Evolutionary conservation across 2,888 invertebrate species (phyloP).

Genomic region (Phania funesta): DNA sequence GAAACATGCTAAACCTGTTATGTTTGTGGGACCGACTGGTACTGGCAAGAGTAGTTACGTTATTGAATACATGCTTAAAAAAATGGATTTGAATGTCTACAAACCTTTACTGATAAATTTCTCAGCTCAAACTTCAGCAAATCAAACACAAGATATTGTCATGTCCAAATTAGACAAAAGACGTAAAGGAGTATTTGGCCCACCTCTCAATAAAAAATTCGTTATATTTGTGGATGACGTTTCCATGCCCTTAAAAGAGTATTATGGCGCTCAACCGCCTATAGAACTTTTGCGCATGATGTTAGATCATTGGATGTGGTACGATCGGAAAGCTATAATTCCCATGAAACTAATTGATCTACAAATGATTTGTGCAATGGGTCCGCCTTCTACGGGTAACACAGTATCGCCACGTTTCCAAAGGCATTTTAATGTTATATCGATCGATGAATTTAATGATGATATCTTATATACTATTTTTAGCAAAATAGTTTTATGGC

Average conservation of each 20-base stretch:
- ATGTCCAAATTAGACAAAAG: slow-evolving; percentile 96
- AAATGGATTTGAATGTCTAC: slow-evolving; percentile 88
- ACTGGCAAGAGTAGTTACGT: slow-evolving; percentile 97
- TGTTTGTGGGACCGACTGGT: slow-evolving; percentile 96
- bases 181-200: slow-evolving; percentile 95
- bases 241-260: slow-evolving; percentile 92
- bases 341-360: slow-evolving; percentile 92
- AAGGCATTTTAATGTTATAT: slow-evolving; percentile 91
- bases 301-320: slow-evolving; percentile 95
- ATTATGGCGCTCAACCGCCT: slow-evolving; percentile 96
- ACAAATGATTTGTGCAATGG: slow-evolving; percentile 93
- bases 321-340: slow-evolving; percentile 89
- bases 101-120: slow-evolving; percentile 94
- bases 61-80: slow-evolving; percentile 90
- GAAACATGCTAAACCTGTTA: slow-evolving; percentile 89
- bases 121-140: slow-evolving; percentile 95
- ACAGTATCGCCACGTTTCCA: slow-evolving; percentile 92
- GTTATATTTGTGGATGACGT: slow-evolving; percentile 97
- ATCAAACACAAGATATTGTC: slow-evolving; percentile 96
- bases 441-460: slow-evolving; percentile 94
- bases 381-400: slow-evolving; percentile 89
- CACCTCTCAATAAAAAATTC: slow-evolving; percentile 93
- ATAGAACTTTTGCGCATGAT: slow-evolving; percentile 95
- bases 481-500: slow-evolving; percentile 95
- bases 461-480: slow-evolving; percentile 91